Evolutionary conservation across 2,888 invertebrate genomes (phyloP).

Genomic region (Andrena minutula): DNA sequence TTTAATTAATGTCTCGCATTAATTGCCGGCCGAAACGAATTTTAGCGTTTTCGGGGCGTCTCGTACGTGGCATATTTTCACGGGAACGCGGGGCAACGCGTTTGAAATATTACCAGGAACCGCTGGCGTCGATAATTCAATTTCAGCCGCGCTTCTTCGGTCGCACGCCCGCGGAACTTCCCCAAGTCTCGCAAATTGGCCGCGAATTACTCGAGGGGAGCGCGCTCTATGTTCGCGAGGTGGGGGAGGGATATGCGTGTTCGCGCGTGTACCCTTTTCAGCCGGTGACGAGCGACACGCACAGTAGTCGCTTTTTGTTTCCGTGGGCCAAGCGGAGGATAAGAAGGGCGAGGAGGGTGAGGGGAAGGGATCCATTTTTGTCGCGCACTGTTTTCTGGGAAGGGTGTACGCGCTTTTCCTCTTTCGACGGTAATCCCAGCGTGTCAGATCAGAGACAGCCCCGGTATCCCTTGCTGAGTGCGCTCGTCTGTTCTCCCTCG

Average conservation of each 20-base stretch:
- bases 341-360: no score
- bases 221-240: neutral
- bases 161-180: neutral
- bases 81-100: neutral
- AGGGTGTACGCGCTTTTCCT: conserved; percentile 76
- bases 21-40: conserved; percentile 40
- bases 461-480: conserved; percentile 76
- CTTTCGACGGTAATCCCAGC: conserved; percentile 76
- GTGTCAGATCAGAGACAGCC: conserved; percentile 76
- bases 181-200: conserved; percentile 27
- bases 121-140: conserved; percentile 45
- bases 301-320: conserved; percentile 21
- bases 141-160: conserved; percentile 32
- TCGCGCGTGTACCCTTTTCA: neutral
- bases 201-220: neutral
- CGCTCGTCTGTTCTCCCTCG: conserved; percentile 75
- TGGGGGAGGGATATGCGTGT: neutral
- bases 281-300: conserved; percentile 16
- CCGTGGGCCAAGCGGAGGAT: conserved; percentile 9
- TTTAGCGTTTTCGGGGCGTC: conserved; percentile 23
- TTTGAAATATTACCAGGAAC: conserved; percentile 36
- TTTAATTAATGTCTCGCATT: conserved; percentile 53
- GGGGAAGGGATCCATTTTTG: conserved; percentile 68
- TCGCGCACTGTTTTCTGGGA: conserved; percentile 70
- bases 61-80: conserved; percentile 19